Evolutionary conservation across 1,140 invertebrate genomes (phyloP).

Genomic region (Physella acuta): DNA sequence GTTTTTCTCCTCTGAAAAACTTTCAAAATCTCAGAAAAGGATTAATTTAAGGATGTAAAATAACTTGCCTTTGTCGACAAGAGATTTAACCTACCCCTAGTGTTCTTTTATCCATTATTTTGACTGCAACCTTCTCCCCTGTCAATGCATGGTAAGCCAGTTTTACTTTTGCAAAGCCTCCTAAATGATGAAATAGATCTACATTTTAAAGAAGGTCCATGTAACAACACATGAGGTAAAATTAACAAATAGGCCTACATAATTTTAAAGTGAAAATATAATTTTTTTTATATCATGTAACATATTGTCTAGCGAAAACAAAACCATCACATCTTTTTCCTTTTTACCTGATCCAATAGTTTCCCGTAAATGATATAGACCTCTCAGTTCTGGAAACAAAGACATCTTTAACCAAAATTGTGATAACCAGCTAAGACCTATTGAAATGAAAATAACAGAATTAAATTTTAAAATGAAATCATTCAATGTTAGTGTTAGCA

Average conservation of each 20-base stretch:
- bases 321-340: no score
- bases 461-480: neutral
- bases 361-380: conserved; percentile 71
- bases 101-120: conserved; percentile 79
- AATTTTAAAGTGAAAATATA: no score
- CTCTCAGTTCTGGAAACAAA: conserved; percentile 50
- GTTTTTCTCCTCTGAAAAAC: no score
- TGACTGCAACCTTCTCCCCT: conserved; percentile 82
- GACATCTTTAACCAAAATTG: conserved; percentile 29
- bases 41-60: no score
- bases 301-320: no score
- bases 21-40: no score
- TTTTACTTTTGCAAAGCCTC: conserved; percentile 82
- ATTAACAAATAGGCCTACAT: no score
- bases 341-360: conserved; percentile 73
- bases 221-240: no score
- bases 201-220: neutral
- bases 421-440: neutral
- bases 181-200: conserved; percentile 44
- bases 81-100: conserved; percentile 67
- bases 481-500: neutral
- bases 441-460: neutral
- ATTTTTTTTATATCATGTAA: no score
- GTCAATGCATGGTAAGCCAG: conserved; percentile 75
- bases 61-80: no score